These are phyloP conservation scores for Patella vulgata DNA, from an alignment of 1,140 invertebrate genomes.

Conservation along the genomic window DNA sequence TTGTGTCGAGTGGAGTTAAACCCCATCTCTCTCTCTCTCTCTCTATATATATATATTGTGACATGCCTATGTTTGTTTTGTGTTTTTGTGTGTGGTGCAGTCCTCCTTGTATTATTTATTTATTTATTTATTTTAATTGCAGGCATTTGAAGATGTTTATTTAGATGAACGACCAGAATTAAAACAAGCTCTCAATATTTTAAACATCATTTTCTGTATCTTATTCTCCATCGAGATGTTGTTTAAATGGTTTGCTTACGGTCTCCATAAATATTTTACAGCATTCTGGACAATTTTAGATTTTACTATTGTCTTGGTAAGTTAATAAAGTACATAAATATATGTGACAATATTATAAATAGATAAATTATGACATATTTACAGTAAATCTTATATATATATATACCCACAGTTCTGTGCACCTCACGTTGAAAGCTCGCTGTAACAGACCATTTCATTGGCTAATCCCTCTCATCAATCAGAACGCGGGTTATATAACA, in stretches of 20 bases:
- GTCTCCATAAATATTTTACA: constrained; percentile 96
- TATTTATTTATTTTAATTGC: no score
- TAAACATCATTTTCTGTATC: constrained; percentile 97
- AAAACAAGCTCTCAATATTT: constrained; percentile 91
- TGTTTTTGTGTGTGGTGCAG: no score
- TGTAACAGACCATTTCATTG: no score
- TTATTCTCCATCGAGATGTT: constrained; percentile 99
- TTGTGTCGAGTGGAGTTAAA: no score
- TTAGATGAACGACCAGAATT: constrained; percentile 85
- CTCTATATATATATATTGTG: no score
- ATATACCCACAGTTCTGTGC: no score
- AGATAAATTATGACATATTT: background rate
- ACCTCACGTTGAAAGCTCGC: no score
- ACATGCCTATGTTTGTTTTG: no score
- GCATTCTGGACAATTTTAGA: constrained; percentile 99
- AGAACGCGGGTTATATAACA: no score
- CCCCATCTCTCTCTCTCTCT: no score
- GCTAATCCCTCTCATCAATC: no score
- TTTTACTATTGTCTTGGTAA: constrained; percentile 98
- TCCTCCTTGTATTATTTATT: no score
- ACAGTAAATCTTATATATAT: background rate
- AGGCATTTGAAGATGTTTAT: constrained; percentile 95
- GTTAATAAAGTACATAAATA: constrained; percentile 59
- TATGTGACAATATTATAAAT: background rate
- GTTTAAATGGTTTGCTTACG: constrained; percentile 96